Evolutionary conservation across 2,888 invertebrate species (phyloP), one percentile per base, ranked within the genome.

Genomic region (Parnassius apollo): DNA sequence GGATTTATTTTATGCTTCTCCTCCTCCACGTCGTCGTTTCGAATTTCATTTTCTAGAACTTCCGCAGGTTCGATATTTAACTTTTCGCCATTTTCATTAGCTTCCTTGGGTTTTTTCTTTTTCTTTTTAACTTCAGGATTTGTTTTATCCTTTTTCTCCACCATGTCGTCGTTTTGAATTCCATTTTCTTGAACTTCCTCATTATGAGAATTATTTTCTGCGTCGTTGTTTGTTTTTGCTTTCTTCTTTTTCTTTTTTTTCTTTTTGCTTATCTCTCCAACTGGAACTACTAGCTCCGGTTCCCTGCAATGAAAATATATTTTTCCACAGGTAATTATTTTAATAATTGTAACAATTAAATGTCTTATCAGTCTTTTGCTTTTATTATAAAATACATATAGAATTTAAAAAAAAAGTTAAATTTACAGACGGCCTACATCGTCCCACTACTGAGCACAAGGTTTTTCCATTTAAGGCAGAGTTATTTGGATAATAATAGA

Each of bases 191-290:
- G 65, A 62, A 73, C 67, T 63, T 65, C 51, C 18, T 58, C 56
- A 44, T 25, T 49, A 46, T 54, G 18, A 49, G 64, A 10, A 42
- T 64, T 62, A 60, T 46, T 22, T 18, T 68, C 22, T 22, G 56
- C 12, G 66, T 71, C 55, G 55, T 71, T 69, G 52, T 58, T 58
- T 22, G 25, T 2, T 45, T 51, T 61, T 7, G 84, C 42, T 52
- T 88, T 81, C 68, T 83, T 84, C 71, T 81, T 82, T 71, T 84
- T 91, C 75, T 85, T 88, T 72, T 85, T 88, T 67, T 86, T 84
- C 73, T 86, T 90, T 71, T 83, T 86, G 54, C 80, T 83, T 25
- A 75, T 77, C 71, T 85, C 74, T 74, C 83, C 77, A 62, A 79
- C 67, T 12, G 88, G 80, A 2, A 83, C 80, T 7, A 81, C 76